Base-by-base conservation (phyloP, 2,888 invertebrate species). In the Drosophila nigricruria region DNA sequence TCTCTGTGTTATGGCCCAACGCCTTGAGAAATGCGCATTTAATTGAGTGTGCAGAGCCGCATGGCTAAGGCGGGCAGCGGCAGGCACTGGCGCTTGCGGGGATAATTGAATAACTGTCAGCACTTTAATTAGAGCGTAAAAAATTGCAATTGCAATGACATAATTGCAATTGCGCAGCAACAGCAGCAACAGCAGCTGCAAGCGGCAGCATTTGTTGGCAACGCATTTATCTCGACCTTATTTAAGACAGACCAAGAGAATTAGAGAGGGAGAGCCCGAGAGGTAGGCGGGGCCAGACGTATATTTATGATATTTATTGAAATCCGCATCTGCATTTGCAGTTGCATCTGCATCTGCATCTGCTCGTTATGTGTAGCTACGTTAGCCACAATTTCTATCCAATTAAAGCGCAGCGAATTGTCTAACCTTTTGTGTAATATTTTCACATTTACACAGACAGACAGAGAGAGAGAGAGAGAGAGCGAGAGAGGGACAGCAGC, bases 81-180 rank as follows among this genome's bases (percentile, higher is more conserved):
- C 18, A 27, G 38, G 18, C 25, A 40, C 27, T 32, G 5, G 18
- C 47, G 3, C 20, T 43, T 73, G 72, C 73, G 52, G 67, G 82
- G 79, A 74, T 87, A 87, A 87, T 87, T 87, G 86, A 88, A 87
- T 81, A 79, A 82, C 86, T 88, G 85, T 88, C 86, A 82, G 69
- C 86, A 87, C 79, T 75, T 82, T 87, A 83, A 88, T 85, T 85
- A 88, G 88, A 88, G 88, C 86, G 71, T 83, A 74, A 79, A 80
- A 77, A 88, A 82, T 82, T 82, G 78, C 67, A 65, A 64, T 25
- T 36, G 43, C 50, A 68, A 65, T 67, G 65, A 42, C 57, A 65
- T 67, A 68, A 73, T 75, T 75, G 80, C 78, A 70, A 65, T 76
- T 71, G 74, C 67, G 32, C 20, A 34, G 63, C 52, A 50, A 18